phyloP scores from a whole-genome alignment of 2,113 vertebrate species.

The Tympanuchus pallidicinctus region DNA sequence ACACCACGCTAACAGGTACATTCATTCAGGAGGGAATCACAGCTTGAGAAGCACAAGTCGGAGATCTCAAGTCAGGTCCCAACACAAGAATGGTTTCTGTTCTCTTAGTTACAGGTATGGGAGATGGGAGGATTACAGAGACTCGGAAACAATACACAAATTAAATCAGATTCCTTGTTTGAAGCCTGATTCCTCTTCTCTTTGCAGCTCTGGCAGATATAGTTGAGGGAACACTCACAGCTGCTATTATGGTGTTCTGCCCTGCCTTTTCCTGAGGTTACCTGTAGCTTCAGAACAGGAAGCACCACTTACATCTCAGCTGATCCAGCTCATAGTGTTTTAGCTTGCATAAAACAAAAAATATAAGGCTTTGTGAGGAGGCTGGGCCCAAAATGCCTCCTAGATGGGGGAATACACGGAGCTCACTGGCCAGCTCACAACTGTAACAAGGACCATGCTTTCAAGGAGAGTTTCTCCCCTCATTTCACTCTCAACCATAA shows the following conservation, averaged over 20 bases:
- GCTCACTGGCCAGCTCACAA: neutral
- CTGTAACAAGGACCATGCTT: neutral
- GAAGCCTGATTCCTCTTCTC: neutral
- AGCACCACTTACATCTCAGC: neutral
- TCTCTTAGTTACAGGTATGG: neutral
- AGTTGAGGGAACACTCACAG: neutral
- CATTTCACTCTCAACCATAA: neutral
- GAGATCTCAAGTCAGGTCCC: neutral
- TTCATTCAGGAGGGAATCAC: neutral
- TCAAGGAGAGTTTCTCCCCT: neutral
- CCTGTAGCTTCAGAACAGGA: neutral
- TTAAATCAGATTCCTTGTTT: neutral
- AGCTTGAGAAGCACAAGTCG: conserved; percentile 2
- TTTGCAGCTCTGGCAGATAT: neutral
- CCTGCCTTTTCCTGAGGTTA: neutral
- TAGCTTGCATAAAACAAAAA: neutral
- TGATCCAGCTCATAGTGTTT: neutral
- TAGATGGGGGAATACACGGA: neutral
- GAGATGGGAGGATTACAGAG: neutral
- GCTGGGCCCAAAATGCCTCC: neutral
- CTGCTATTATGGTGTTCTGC: neutral
- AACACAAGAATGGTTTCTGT: neutral
- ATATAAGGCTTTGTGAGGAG: neutral
- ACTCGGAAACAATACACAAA: neutral
- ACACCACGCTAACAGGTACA: neutral